phyloP scores from a whole-genome alignment of 2,113 vertebrate genomes.

The Hoplias malabaricus region DNA sequence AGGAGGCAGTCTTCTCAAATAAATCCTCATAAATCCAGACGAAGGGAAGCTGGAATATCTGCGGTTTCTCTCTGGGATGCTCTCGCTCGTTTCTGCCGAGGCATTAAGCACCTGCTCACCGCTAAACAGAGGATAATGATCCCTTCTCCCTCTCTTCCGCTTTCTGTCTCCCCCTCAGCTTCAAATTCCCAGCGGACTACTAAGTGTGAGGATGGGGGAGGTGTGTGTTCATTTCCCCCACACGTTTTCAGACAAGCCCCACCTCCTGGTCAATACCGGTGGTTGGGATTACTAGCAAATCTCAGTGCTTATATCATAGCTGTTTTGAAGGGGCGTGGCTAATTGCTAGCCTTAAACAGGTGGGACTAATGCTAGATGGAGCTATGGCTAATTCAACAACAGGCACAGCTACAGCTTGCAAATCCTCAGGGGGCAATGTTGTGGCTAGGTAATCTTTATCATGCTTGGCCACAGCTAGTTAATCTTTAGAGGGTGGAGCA shows the following conservation, averaged over 20 bases:
- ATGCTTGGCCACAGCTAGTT: background rate
- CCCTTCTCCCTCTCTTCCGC: background rate
- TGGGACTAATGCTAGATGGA: background rate
- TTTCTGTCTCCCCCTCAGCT: conserved; percentile 9
- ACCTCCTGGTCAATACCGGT: background rate
- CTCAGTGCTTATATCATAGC: no score
- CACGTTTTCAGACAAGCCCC: background rate
- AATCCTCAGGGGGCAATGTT: background rate
- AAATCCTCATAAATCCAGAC: conserved; percentile 32
- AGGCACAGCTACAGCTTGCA: background rate
- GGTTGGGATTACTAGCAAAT: no score
- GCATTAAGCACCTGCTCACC: background rate
- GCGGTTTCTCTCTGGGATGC: background rate
- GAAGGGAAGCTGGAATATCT: background rate
- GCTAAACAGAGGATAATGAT: background rate
- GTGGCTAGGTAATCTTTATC: background rate
- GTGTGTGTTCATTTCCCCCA: conserved; percentile 9
- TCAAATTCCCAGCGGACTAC: conserved; percentile 62
- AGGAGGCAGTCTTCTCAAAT: background rate
- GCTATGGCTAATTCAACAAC: background rate
- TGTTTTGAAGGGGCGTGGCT: no score
- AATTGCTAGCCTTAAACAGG: no score
- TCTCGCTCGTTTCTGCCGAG: background rate
- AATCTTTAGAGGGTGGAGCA: background rate
- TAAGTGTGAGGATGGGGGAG: conserved; percentile 56